Evolutionary conservation across 2,797 vertebrate genomes (phyloP).

Genomic region (Scomberomorus guttatus): DNA sequence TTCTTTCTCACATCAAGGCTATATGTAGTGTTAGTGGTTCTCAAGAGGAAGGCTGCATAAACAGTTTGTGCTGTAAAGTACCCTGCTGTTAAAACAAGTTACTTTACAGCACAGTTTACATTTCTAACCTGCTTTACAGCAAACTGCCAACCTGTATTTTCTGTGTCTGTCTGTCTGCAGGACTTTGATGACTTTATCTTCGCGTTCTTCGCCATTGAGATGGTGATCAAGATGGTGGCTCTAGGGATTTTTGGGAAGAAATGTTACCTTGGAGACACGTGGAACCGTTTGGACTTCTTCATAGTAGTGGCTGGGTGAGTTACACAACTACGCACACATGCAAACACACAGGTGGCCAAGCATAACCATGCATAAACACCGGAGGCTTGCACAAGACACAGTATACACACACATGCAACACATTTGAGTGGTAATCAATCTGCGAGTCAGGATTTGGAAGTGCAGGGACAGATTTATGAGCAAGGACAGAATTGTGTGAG

Average conservation of each 20-base stretch:
- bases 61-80: neutral
- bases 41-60: neutral
- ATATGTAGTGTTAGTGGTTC: neutral
- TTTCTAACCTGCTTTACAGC: neutral
- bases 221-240: constrained; percentile 99
- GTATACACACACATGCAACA: constrained; percentile 17
- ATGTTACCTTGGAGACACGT: constrained; percentile 98
- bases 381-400: constrained; percentile 22
- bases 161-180: constrained; percentile 71
- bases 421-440: constrained; percentile 26
- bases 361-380: constrained; percentile 32
- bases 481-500: neutral
- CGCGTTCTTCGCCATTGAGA: constrained; percentile 98
- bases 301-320: constrained; percentile 97
- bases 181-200: constrained; percentile 98
- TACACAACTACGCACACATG: constrained; percentile 16
- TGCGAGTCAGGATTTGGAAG: constrained; percentile 6
- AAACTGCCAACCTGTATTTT: neutral
- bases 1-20: neutral
- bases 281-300: constrained; percentile 99
- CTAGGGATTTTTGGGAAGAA: constrained; percentile 98
- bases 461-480: constrained; percentile 3
- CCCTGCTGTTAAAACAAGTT: no score
- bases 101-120: no score
- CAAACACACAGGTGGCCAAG: constrained; percentile 45